Percentiles rank a stretch among this genome's conserved stretches.
These are phyloP conservation scores for Rhinoraja longicauda DNA, from an alignment of 2,797 vertebrate genomes.

Conservation along the genomic window DNA sequence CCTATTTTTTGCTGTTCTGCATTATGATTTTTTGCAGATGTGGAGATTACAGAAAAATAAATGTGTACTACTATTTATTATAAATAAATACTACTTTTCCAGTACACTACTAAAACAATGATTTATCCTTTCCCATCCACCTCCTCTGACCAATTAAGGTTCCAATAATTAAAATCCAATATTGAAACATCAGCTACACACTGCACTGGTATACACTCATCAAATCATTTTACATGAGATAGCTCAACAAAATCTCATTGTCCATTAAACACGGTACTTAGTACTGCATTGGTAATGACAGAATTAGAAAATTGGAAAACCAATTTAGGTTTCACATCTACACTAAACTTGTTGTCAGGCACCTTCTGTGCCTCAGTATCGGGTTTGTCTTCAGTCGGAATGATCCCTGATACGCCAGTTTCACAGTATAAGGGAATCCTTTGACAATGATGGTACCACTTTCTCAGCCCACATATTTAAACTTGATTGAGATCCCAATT, in stretches of 20 bases:
- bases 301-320: not conserved
- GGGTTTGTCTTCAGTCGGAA: not conserved
- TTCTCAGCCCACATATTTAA: not conserved
- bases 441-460: not conserved
- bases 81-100: not conserved
- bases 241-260: not conserved
- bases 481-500: not conserved
- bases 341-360: not conserved
- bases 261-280: not conserved
- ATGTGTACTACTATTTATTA: not conserved
- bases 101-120: not conserved
- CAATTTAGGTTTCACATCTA: not conserved
- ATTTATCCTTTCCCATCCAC: not conserved
- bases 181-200: not conserved
- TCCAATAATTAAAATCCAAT: not conserved
- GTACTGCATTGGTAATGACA: not conserved
- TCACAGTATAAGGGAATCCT: not conserved
- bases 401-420: not conserved
- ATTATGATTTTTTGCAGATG: not conserved
- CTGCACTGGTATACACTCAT: not conserved
- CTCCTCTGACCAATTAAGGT: not conserved
- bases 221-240: not conserved
- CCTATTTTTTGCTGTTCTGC: not conserved
- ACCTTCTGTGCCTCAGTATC: not conserved
- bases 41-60: not conserved